Base-by-base conservation (phyloP, 2,888 invertebrate species). In the Rhingia campestris region DNA sequence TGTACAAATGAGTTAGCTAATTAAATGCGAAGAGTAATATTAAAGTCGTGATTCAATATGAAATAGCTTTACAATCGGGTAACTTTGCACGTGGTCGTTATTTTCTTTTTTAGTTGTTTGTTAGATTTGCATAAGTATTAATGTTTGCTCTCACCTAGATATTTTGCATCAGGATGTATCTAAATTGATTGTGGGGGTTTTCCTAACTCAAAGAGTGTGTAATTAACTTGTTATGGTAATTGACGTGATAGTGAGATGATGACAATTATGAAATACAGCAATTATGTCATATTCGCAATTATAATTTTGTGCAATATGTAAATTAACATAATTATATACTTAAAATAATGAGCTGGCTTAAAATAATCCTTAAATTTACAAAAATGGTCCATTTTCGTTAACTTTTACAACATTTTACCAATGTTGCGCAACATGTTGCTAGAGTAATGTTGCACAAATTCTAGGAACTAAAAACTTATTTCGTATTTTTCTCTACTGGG, bases 31-130 rank as follows among this genome's bases (percentile, higher is more conserved):
- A 22, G 63, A 59, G 41, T 35, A 56, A 82, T 81, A 66, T 76
- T 53, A 74, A 79, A 82, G 74, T 80, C 84, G 84, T 84, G 84
- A 84, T 84, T 80, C 59, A 80, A 84, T 84, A 66, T 66, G 69
- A 79, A 49, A 64, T 74, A 64, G 5, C 77, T 72, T 4, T 39
- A 32, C 32, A 47, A 30, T 64, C 47, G 39, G 10, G 41, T 58
- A 22, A 14, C 14, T 14, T n/a, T 49, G 67, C 84, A 84, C 59
- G 84, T 84, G 84, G 64, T 54, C 45, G 69, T 54, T 64, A 45
- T 49, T n/a, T 66, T 53, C 22, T 30, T 53, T 32, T 54, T 37
- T 12, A 63, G 53, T 64, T 74, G 54, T 64, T 22, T 64, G 39
- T 22, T 61, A 47, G 53, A 53, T 61, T 67, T 66, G 41, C 37